Evolutionary conservation across 2,888 invertebrate species (phyloP), one percentile per base, ranked within the genome.

Genomic region (Yponomeuta malinellus): DNA sequence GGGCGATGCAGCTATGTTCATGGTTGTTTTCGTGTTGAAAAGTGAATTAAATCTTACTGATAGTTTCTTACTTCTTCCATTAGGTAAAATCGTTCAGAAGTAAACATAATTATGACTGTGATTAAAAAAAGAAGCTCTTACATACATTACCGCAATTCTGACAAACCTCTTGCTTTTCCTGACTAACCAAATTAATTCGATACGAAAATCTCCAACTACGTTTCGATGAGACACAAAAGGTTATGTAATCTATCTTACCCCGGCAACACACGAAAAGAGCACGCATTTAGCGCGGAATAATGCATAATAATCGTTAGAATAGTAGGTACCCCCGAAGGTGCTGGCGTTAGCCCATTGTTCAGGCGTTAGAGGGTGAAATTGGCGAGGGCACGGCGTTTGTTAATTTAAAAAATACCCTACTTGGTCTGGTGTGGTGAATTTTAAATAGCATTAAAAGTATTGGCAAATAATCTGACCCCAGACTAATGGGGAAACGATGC

Each of bases 311-410:
- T 65, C 33, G 65, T 29, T 65, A 3, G 65, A 10, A 65, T 65
- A 33, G 65, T 23, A 23, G 23, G 23, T 29, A 65, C 33, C 33
- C 33, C 29, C 65, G 33, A 31, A 65, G 31, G 65, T 33, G 48
- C 15, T n/a, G 43, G 15, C 10, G 68, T 10, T 23, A 23, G 29
- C 37, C 70, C 37, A 69, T 71, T 71, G 71, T 71, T 67, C 67
- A 15, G n/a, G 33, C 52, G 70, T 71, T 70, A 69, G 48, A 69
- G 72, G 70, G 72, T 70, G 70, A 72, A 71, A 69, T 70, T 70
- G 68, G 37, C 68, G 68, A 67, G 71, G 70, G 70, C 12, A 69
- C 43, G n/a, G 48, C n/a, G 63, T 70, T 63, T 69, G 43, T 67
- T 72, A 70, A 70, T 70, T 70, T 63, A 63, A 63, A 63, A 70